Conservation (phyloP, 1,140 invertebrate genomes). For the Saccostrea echinata region DNA sequence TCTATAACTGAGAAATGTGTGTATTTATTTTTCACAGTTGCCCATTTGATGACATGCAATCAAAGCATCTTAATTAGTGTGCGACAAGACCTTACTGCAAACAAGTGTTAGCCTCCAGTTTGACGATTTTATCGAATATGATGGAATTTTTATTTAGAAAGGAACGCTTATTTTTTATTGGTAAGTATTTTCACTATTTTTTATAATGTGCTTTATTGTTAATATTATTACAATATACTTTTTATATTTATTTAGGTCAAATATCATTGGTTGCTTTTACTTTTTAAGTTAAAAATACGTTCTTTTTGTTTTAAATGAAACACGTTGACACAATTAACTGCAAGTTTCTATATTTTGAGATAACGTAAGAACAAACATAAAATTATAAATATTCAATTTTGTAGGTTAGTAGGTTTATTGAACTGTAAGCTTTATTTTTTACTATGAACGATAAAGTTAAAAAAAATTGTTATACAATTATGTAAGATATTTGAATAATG, state of each 20-base stretch:
- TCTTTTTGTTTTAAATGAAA: too few relatives aligned
- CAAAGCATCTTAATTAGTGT: conserved; percentile 23
- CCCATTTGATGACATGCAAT: background rate
- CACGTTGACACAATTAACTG: too few relatives aligned
- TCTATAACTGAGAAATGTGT: background rate
- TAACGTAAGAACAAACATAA: too few relatives aligned
- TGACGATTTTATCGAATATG: background rate
- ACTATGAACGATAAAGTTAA: background rate
- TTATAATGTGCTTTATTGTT: too few relatives aligned
- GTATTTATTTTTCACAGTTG: conserved; percentile 33
- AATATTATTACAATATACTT: too few relatives aligned
- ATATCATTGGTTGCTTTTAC: too few relatives aligned
- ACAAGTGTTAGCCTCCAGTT: background rate
- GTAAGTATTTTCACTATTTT: background rate
- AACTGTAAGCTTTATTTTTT: too few relatives aligned
- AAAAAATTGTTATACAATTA: background rate
- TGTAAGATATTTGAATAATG: background rate
- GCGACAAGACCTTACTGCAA: background rate
- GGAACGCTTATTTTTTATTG: background rate
- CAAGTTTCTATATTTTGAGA: too few relatives aligned
- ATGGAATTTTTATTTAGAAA: background rate
- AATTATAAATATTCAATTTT: too few relatives aligned
- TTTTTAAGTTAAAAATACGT: too few relatives aligned
- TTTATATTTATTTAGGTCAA: too few relatives aligned
- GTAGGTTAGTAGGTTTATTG: too few relatives aligned